Percentiles rank a stretch among this genome's conserved stretches.
phyloP scores from a whole-genome alignment of 2,888 invertebrate genomes.

The Trachelus tabidus region DNA sequence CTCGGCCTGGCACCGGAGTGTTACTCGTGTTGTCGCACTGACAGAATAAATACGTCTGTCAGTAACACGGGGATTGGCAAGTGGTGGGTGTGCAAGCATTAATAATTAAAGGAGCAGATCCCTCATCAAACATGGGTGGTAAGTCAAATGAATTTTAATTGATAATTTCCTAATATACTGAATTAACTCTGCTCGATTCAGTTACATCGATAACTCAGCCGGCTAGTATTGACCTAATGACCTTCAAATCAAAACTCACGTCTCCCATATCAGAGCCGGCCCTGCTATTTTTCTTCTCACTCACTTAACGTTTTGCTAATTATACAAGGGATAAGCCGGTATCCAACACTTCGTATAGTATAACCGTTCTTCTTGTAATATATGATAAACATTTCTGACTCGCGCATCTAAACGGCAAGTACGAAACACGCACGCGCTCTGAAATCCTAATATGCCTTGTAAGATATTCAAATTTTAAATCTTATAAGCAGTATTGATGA shows the following conservation, averaged over 20 bases:
- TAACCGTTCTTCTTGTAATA: not conserved
- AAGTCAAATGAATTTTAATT: constrained; percentile 31
- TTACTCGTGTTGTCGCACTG: constrained; percentile 54
- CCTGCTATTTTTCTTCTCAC: not conserved
- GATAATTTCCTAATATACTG: not conserved
- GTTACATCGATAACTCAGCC: constrained; percentile 21
- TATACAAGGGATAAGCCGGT: not conserved
- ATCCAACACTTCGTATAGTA: not conserved
- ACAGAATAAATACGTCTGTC: constrained; percentile 43
- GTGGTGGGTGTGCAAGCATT: constrained; percentile 44
- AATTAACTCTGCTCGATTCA: not conserved
- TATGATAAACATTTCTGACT: not conserved
- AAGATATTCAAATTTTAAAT: not conserved
- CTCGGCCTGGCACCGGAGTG: constrained; percentile 15
- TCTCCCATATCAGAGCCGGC: constrained; percentile 8
- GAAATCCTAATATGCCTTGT: not conserved
- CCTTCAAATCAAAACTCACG: constrained; percentile 49
- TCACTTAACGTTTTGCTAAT: not conserved
- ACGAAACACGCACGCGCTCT: not conserved
- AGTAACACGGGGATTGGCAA: constrained; percentile 40
- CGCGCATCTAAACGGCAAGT: not conserved
- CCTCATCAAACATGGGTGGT: constrained; percentile 53
- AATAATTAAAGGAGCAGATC: constrained; percentile 9
- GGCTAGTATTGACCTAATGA: constrained; percentile 57
- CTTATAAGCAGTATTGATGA: not conserved